phyloP scores from a whole-genome alignment of 1,140 invertebrate species.

The Plectrocnemia conspersa region DNA sequence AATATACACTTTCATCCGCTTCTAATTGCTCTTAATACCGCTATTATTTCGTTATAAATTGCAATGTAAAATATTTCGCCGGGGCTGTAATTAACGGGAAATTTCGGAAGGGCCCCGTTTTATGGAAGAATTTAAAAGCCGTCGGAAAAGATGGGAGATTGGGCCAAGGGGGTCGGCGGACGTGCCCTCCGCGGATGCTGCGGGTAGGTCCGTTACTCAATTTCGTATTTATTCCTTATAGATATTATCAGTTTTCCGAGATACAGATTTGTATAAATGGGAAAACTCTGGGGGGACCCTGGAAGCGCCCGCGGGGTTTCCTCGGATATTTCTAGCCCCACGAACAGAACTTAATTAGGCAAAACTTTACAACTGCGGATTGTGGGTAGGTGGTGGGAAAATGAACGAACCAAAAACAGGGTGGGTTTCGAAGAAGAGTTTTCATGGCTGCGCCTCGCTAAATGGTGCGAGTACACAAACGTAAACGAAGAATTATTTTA shows the following conservation, averaged over 20 bases:
- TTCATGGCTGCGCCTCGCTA: slow-evolving; percentile 4
- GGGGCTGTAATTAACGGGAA: slow-evolving; percentile 7
- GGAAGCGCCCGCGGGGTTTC: slow-evolving; percentile 22
- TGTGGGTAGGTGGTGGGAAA: slow-evolving; percentile 23
- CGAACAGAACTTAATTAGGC: slow-evolving; percentile 36
- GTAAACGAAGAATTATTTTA: slow-evolving; percentile 1
- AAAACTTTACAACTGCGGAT: slow-evolving; percentile 33
- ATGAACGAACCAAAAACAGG: too few relatives aligned
- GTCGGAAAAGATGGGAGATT: too few relatives aligned
- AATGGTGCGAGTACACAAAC: background rate
- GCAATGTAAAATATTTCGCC: slow-evolving; percentile 7
- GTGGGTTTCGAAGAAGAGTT: background rate
- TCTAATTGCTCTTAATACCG: slow-evolving; percentile 1
- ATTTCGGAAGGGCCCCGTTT: background rate
- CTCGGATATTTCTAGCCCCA: slow-evolving; percentile 5
- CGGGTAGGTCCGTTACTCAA: slow-evolving; percentile 26
- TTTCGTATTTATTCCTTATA: slow-evolving; percentile 32
- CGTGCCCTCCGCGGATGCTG: background rate
- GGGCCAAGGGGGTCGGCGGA: too few relatives aligned
- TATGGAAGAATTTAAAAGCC: slow-evolving; percentile 13
- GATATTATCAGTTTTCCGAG: slow-evolving; percentile 33
- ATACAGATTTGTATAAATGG: slow-evolving; percentile 35
- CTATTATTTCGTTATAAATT: slow-evolving; percentile 11
- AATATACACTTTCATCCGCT: background rate
- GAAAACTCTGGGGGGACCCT: slow-evolving; percentile 19